Conservation (phyloP, 2,888 invertebrate species). For the Coronaproctus castanopsis region DNA sequence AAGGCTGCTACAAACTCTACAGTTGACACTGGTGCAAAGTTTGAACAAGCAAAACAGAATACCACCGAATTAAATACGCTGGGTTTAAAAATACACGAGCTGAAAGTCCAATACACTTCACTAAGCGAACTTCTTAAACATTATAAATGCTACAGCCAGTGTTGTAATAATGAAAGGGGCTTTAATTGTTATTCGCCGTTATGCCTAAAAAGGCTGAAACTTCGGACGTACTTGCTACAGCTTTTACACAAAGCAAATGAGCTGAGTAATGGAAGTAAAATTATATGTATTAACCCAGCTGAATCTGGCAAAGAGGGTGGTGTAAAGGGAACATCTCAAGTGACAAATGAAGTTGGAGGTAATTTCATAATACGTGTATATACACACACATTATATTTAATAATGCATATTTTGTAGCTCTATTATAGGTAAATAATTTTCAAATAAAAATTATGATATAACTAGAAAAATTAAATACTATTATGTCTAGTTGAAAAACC, state of each 20-base stretch:
- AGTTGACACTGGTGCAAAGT: too few relatives aligned
- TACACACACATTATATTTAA: too few relatives aligned
- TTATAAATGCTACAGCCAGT: constrained; percentile 48
- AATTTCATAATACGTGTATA: too few relatives aligned
- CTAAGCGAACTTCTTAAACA: constrained; percentile 48
- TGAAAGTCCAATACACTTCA: constrained; percentile 37
- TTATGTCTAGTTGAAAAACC: too few relatives aligned
- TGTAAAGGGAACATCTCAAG: neutral
- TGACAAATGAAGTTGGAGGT: neutral
- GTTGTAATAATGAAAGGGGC: constrained; percentile 32
- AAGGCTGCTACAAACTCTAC: too few relatives aligned
- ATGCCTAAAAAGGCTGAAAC: constrained; percentile 49
- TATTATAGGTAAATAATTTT: too few relatives aligned
- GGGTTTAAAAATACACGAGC: constrained; percentile 5
- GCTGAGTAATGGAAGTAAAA: constrained; percentile 2
- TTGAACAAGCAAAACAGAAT: too few relatives aligned
- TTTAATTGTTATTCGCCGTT: constrained; percentile 56
- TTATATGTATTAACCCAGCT: neutral
- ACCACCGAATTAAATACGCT: constrained; percentile 6
- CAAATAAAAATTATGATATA: too few relatives aligned
- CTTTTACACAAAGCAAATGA: constrained; percentile 27
- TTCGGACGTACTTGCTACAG: constrained; percentile 44
- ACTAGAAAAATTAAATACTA: too few relatives aligned
- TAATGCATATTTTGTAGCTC: too few relatives aligned
- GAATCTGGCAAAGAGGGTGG: neutral